Base-by-base conservation (phyloP, 2,888 invertebrate genomes). In the Mylabris sibirica region DNA sequence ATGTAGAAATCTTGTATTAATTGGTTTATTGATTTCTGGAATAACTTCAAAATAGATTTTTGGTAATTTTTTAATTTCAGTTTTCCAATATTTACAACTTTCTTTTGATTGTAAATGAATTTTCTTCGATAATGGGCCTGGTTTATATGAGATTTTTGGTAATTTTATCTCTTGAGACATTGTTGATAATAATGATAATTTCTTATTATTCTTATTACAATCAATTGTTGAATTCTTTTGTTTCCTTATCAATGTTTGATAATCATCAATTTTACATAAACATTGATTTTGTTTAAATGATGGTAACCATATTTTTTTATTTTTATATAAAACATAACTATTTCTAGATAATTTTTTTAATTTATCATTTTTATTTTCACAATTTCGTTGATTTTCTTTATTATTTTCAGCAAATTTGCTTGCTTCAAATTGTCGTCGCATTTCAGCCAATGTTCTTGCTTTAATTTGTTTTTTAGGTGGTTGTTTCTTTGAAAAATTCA, bases 91-190 rank as follows among this genome's bases (percentile, higher is more conserved):
- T 53, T 85, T 82, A 74, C 83, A 82, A 75, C 85, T 85, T 75
- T 86, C 85, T 71, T 84, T 81, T 34, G 87, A 85, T 71, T 84
- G 87, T 30, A 89, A 81, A 64, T 78, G 67, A 62, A 77, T 80
- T 81, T 89, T 89, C 77, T 83, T 87, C 64, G 83, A 81, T 60
- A 90, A 80, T 3, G 90, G 90, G 0, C 89, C 90, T 3, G 90
- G 88, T 77, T 86, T 88, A 78, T 89, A 89, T 75, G 85, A 85
- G 12, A 87, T 77, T 68, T 85, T 77, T 77, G 80, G 84, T 69
- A 75, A 83, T 76, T 75, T 80, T 59, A 68, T 71, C 77, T 75
- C 63, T 78, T 86, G 83, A 65, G 81, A 80, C 24, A 71, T 81
- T 82, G 75, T 75, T 80, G 71, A 86, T 78, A 74, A 83, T 82